Conservation (phyloP, 2,797 vertebrate species). For the Chanos chanos region DNA sequence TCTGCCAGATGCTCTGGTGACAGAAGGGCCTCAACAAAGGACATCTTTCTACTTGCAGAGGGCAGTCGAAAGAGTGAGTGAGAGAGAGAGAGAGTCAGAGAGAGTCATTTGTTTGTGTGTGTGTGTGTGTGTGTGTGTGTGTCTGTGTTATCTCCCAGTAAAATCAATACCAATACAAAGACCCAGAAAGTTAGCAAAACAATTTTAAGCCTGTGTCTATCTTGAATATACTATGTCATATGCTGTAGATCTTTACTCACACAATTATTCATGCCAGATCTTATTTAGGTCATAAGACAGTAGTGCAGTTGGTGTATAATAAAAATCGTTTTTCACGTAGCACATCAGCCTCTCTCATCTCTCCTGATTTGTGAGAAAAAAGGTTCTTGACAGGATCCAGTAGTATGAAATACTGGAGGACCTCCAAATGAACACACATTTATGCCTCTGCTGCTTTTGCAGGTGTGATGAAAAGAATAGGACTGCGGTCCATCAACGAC, state of each 20-base stretch:
- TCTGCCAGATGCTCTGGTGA: conserved; percentile 7
- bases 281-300: no score
- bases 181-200: no score
- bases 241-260: no score
- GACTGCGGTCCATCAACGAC: conserved; percentile 23
- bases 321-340: not conserved
- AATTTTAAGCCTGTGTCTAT: no score
- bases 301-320: not conserved
- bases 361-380: conserved; percentile 1
- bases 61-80: not conserved
- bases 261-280: no score
- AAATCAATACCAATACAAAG: no score
- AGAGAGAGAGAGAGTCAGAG: not conserved
- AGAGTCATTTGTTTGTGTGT: no score
- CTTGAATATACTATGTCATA: no score
- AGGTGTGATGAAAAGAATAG: conserved; percentile 17
- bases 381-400: conserved; percentile 3
- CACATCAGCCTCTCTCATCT: not conserved
- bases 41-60: conserved; percentile 5
- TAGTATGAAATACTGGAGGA: conserved; percentile 14
- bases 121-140: no score
- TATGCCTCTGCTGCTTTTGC: conserved; percentile 20
- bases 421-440: conserved; percentile 14
- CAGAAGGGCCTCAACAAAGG: conserved; percentile 17
- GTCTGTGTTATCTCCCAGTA: no score